Conservation (phyloP, 2,113 vertebrate genomes). For the Actinemys pallida region DNA sequence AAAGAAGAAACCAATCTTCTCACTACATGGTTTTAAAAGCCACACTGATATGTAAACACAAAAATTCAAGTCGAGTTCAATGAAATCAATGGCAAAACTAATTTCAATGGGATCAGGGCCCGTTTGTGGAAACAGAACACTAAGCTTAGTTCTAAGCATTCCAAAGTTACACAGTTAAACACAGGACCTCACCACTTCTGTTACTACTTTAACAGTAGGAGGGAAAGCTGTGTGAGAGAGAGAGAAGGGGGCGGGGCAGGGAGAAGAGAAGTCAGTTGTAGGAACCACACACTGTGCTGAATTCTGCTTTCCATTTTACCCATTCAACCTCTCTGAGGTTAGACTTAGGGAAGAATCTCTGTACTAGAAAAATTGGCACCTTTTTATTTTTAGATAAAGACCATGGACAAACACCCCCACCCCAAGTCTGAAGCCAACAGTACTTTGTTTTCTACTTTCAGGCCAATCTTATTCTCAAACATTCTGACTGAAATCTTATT, state of each 20-base stretch:
- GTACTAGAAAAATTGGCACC: neutral
- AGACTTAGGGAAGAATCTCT: neutral
- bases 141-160: fast-evolving
- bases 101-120: neutral
- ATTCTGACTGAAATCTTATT: neutral
- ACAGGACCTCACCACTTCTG: neutral
- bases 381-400: neutral
- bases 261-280: neutral
- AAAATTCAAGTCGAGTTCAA: neutral
- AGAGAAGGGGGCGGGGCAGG: neutral
- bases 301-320: too few relatives aligned
- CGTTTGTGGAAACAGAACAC: neutral
- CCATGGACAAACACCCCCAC: neutral
- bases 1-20: neutral
- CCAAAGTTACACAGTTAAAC: neutral
- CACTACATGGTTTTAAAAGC: neutral
- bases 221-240: neutral
- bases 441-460: neutral
- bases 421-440: neutral
- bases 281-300: neutral
- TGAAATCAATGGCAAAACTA: neutral
- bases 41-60: fast-evolving
- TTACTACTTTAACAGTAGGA: neutral
- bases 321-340: neutral
- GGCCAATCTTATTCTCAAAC: neutral